A percentile compares a stretch with the other conserved stretches of the same genome.
phyloP scores from a whole-genome alignment of 2,797 vertebrate species.

The Cheirogaleus major region DNA sequence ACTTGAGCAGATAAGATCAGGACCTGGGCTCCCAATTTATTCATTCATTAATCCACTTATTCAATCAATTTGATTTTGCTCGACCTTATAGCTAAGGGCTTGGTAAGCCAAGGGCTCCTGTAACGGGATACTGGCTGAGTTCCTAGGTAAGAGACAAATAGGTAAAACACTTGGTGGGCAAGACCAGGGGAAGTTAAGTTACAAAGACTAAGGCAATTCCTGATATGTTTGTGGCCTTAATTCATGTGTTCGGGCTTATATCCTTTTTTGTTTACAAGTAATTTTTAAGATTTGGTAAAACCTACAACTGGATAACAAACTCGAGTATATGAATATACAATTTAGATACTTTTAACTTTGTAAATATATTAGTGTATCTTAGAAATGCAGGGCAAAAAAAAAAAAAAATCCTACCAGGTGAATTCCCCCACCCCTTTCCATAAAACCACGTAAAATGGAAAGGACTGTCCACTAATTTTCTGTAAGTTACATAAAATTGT shows the following conservation, averaged over 20 bases:
- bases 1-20: neutral
- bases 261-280: neutral
- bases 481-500: constrained; percentile 58
- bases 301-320: constrained; percentile 6
- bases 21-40: neutral
- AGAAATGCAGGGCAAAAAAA: neutral
- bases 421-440: neutral
- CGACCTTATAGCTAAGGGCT: neutral
- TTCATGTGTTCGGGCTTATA: neutral
- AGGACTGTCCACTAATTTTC: constrained; percentile 67
- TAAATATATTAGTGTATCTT: neutral
- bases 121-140: neutral
- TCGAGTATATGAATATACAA: neutral
- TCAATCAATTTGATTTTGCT: neutral
- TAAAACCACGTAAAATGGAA: constrained; percentile 59
- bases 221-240: neutral
- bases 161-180: neutral
- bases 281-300: neutral
- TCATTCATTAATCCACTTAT: neutral
- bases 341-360: neutral
- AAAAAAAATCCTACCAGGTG: neutral
- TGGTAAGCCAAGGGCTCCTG: neutral
- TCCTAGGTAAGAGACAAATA: neutral
- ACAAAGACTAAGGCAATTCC: neutral
- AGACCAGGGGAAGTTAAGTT: neutral